Percentiles rank a stretch among this genome's conserved stretches.
Conservation (phyloP, 2,888 invertebrate species). For the Callyntrura sp. region DNA sequence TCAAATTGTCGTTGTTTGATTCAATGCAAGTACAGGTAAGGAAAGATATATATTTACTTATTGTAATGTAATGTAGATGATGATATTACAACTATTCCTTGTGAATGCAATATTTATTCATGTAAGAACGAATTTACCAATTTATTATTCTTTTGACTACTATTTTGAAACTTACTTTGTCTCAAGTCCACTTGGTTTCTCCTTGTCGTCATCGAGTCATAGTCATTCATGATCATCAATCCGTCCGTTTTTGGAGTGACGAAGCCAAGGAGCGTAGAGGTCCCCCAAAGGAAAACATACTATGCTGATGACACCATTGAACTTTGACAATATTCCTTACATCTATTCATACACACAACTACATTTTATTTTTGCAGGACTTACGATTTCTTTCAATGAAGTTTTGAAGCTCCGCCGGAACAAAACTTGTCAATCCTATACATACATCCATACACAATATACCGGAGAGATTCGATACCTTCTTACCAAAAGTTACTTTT, state of each 20-base stretch:
- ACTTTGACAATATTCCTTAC: neutral
- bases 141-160: constrained; percentile 16
- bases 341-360: constrained; percentile 11
- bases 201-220: neutral
- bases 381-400: constrained; percentile 27
- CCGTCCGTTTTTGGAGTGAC: neutral
- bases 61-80: neutral
- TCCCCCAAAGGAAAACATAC: neutral
- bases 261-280: neutral
- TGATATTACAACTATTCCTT: constrained; percentile 3
- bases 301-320: neutral
- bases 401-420: constrained; percentile 31
- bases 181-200: neutral
- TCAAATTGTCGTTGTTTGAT: neutral
- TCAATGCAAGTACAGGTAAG: neutral
- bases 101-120: constrained; percentile 30
- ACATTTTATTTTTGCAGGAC: constrained; percentile 1
- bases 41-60: neutral
- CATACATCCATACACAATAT: constrained; percentile 31
- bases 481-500: neutral
- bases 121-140: neutral
- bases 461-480: neutral
- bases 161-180: constrained; percentile 36
- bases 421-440: constrained; percentile 25
- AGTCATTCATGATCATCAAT: neutral